These are phyloP conservation scores for Carterocephalus palaemon DNA, from an alignment of 2,888 invertebrate genomes.

Conservation along the genomic window DNA sequence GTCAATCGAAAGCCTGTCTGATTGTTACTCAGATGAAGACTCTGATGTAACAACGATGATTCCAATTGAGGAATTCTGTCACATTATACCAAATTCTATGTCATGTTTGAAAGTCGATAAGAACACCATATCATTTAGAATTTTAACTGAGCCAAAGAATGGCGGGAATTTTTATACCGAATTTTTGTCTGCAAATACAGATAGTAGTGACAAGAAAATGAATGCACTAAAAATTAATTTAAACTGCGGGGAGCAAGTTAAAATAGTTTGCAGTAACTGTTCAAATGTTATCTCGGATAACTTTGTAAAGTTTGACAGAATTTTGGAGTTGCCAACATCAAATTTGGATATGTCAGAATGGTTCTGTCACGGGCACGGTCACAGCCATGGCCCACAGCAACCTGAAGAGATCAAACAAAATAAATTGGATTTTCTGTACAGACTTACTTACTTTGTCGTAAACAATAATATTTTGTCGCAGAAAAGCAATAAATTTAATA, in stretches of 20 bases:
- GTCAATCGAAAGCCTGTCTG: conserved; percentile 70
- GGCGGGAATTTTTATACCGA: conserved; percentile 73
- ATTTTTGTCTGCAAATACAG: conserved; percentile 44
- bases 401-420: conserved; percentile 62
- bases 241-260: conserved; percentile 44
- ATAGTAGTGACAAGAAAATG: conserved; percentile 39
- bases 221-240: conserved; percentile 53
- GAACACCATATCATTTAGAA: conserved; percentile 68
- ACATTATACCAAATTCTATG: conserved; percentile 72
- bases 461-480: conserved; percentile 59
- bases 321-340: conserved; percentile 81
- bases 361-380: conserved; percentile 81
- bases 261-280: conserved; percentile 64
- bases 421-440: conserved; percentile 77
- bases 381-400: conserved; percentile 34
- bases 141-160: conserved; percentile 66
- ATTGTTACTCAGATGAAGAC: conserved; percentile 66
- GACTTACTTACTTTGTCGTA: conserved; percentile 76
- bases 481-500: conserved; percentile 66
- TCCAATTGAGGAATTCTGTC: conserved; percentile 62
- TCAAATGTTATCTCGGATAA: conserved; percentile 67
- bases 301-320: conserved; percentile 72
- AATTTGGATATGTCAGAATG: conserved; percentile 81
- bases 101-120: conserved; percentile 71
- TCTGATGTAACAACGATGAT: conserved; percentile 53